Base-by-base conservation (phyloP, 2,113 vertebrate species). In the Sisor rabdophorus region DNA sequence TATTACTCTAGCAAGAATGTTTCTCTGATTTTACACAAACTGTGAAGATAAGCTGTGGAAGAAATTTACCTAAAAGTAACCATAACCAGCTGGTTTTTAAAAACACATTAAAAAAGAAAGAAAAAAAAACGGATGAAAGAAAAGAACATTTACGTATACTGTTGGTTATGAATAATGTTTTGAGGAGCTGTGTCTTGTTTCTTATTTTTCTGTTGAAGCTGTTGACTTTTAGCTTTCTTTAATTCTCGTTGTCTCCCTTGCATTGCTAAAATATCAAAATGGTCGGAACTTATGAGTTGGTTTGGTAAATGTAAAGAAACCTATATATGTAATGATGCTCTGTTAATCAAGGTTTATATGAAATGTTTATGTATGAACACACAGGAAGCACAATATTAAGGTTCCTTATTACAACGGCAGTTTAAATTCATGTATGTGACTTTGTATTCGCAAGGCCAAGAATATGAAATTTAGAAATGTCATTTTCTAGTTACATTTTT, bases 1-100 rank as follows among this genome's bases (percentile, higher is more conserved):
- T 98, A 95, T 94, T 98, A 98, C 91, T 92, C 93, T 93, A 93
- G 93, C 87, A 79, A 93, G 93, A 94, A 91, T 91, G 87, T 91
- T 90, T 91, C 88, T 92, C 92, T 89, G 93, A 94, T 95, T 95
- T 98, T 93, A 94, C 93, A 93, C 91, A 90, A 92, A 95, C 91
- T 95, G 93, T 96, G 94, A 93, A 93, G 85, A 93, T 91, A 86
- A 93, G 93, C 91, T 90, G 93, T 93, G 87, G 91, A 95, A 90
- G 84, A 68, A 69, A 89, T 87, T 94, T 95, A 93, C 95, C 94
- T 91, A 84, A 93, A 91, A 92, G 93, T 81, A 79, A 89, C 86
- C 91, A 92, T 88, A 94, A 93, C 93, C 94, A 93, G 93, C 91
- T 86, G 86, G 90, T 95, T 97, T 95, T 94, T 95, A 92, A 90